Base-by-base conservation (phyloP, 2,113 vertebrate genomes). In the Trichomycterus rosablanca region DNA sequence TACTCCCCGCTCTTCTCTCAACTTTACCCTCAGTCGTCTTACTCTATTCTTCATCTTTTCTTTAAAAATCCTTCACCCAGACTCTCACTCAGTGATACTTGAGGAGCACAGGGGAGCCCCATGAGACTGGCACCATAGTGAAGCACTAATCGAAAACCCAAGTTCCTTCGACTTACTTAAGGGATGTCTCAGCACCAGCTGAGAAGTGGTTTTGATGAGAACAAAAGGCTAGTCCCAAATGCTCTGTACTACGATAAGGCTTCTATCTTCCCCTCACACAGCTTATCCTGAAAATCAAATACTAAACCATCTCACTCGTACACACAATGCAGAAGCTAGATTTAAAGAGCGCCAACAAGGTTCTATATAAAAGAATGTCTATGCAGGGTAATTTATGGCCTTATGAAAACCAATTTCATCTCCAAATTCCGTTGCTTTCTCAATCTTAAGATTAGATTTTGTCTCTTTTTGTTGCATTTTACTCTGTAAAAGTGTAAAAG, bases 91-190 rank as follows among this genome's bases (percentile, higher is more conserved):
- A n/a, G 3, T 44, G 50, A 34, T 70, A 63, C 59, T 39, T 54
- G 59, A 55, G 54, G 42, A 59, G 66, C n/a, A n/a, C 35, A 10
- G 44, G 15, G 16, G 15, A 60, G 40, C 37, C 68, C 49, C 40
- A 37, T 65, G 60, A 63, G 63, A 59, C 69, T 69, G 45, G 48
- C 49, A 54, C 65, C 53, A 20, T 32, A 37, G 63, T 48, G 67
- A 73, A 67, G 64, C 68, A 58, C 66, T 72, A 74, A 74, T 74
- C 50, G 45, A 69, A 76, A 76, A 56, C 55, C 58, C 11, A 70
- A 67, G 69, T 67, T 57, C 63, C 66, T 48, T 49, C 57, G 37
- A 12, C 63, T 72, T 70, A 65, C 71, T 74, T 67, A 74, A 69
- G 52, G 53, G 52, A 74, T 70, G 50, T 56, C 66, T 45, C 59